A percentile compares a stretch with the other conserved stretches of the same genome.
phyloP scores from a whole-genome alignment of 2,888 invertebrate species.

The Lochmaea capreae region DNA sequence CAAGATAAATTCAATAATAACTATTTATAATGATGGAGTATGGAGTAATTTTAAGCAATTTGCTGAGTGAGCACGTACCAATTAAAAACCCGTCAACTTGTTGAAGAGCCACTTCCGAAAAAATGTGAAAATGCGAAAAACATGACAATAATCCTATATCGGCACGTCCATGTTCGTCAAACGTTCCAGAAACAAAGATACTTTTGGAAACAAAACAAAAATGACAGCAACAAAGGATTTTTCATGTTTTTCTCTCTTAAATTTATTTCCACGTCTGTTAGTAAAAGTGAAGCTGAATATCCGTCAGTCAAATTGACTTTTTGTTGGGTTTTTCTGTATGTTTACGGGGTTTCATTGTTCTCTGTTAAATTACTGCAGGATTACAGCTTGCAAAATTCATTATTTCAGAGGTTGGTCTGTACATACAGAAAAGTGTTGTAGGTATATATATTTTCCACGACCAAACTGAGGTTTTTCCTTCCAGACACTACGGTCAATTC shows the following conservation, averaged over 20 bases:
- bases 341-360: conserved; percentile 24
- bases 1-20: too few species aligned
- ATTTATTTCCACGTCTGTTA: conserved; percentile 36
- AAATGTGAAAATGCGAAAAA: conserved; percentile 3
- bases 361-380: conserved; percentile 19
- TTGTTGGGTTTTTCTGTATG: conserved; percentile 30
- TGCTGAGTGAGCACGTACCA: not conserved
- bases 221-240: conserved; percentile 36
- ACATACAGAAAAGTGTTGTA: conserved; percentile 2
- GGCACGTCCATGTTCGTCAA: conserved; percentile 13
- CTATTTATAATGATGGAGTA: too few species aligned
- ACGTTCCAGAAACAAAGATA: conserved; percentile 30
- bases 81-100: not conserved
- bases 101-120: conserved; percentile 4
- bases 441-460: too few species aligned
- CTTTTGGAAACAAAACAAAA: conserved; percentile 31
- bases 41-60: not conserved
- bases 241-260: conserved; percentile 31
- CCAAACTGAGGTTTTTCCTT: too few species aligned
- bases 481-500: too few species aligned
- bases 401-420: conserved; percentile 5
- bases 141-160: conserved; percentile 15
- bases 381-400: conserved; percentile 20
- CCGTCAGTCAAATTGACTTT: conserved; percentile 30
- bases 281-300: conserved; percentile 24